Evolutionary conservation across 2,888 invertebrate genomes (phyloP).

Genomic region (Caenorhabditis sp.): DNA sequence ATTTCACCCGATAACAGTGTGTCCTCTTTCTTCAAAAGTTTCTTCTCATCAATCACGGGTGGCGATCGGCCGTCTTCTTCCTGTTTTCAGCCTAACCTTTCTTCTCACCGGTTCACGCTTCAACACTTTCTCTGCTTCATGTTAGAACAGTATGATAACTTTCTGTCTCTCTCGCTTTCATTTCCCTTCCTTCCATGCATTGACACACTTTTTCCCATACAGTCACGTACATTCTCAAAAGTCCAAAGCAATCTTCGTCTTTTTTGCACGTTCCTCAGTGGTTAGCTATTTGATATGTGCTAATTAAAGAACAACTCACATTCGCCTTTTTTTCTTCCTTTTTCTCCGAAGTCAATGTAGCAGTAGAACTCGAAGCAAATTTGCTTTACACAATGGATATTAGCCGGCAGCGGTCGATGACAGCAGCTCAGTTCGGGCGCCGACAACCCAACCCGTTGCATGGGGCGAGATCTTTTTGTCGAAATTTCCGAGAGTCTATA

Average conservation of each 20-base stretch:
- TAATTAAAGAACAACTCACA: not conserved
- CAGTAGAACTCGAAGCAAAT: not conserved
- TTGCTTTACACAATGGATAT: conserved; percentile 13
- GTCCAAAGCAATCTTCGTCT: not conserved
- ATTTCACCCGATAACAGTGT: conserved; percentile 44
- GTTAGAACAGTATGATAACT: not conserved
- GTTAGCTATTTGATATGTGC: not conserved
- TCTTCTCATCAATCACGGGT: conserved; percentile 45
- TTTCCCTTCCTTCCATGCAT: not conserved
- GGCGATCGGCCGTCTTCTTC: not conserved
- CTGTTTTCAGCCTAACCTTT: conserved; percentile 1
- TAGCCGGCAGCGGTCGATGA: conserved; percentile 9
- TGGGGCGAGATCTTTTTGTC: no score
- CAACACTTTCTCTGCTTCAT: not conserved
- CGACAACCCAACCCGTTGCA: not conserved
- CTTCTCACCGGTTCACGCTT: not conserved
- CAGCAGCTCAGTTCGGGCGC: conserved; percentile 7
- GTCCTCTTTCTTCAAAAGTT: conserved; percentile 44
- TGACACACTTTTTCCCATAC: not conserved
- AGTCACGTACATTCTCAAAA: not conserved
- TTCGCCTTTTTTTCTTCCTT: not conserved
- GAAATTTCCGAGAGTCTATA: not conserved
- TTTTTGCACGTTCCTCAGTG: not conserved
- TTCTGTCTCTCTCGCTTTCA: not conserved
- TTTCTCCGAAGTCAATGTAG: not conserved